phyloP scores from a whole-genome alignment of 2,797 vertebrate genomes.

The Carduelis carduelis region DNA sequence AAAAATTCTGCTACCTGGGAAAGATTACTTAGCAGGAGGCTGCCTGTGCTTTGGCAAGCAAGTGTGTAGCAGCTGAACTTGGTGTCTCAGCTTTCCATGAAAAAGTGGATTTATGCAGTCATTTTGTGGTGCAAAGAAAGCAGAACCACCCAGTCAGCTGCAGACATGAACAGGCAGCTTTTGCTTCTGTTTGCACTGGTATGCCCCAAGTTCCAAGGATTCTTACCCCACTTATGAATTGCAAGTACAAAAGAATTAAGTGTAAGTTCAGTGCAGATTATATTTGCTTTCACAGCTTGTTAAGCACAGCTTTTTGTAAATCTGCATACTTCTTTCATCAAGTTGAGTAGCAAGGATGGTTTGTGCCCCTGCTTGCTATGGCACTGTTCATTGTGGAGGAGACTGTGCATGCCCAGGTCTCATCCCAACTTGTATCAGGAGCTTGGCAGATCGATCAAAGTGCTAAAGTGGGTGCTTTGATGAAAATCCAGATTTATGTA shows the following conservation, averaged over 20 bases:
- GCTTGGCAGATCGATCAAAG: background rate
- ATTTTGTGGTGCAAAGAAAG: background rate
- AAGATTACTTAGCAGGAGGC: background rate
- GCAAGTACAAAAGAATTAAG: background rate
- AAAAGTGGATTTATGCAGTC: background rate
- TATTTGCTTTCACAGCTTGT: background rate
- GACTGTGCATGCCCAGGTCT: background rate
- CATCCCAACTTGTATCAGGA: background rate
- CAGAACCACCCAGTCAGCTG: background rate
- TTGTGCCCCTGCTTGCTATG: fast-evolving
- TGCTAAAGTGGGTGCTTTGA: background rate
- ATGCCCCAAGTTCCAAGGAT: background rate
- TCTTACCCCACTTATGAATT: background rate
- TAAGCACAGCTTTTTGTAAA: background rate
- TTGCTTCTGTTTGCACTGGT: background rate
- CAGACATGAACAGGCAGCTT: background rate
- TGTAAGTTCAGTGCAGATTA: background rate
- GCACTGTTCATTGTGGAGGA: fast-evolving
- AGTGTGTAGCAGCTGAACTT: background rate
- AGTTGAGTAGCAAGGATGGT: background rate
- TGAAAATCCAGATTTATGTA: background rate
- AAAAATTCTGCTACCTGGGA: slow-evolving; percentile 39
- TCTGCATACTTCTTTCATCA: background rate
- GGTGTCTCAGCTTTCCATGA: background rate
- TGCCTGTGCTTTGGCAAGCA: background rate